Evolutionary conservation across 2,888 invertebrate genomes (phyloP).

Genomic region (Drosophila trichaetosa): DNA sequence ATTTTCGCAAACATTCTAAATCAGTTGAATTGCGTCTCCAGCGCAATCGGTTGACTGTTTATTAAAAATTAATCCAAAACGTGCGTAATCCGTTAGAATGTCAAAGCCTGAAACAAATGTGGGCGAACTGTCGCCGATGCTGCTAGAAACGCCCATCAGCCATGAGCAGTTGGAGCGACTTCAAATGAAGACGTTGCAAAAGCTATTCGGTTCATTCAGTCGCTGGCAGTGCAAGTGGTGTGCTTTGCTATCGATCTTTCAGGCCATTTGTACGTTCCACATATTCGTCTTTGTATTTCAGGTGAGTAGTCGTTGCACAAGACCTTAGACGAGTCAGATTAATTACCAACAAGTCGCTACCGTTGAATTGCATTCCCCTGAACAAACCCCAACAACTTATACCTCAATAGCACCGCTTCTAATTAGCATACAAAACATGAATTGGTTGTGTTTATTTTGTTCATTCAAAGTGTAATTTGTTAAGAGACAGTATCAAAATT

Average conservation of each 20-base stretch:
- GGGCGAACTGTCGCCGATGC: constrained; percentile 64
- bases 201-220: constrained; percentile 86
- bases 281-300: constrained; percentile 87
- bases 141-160: constrained; percentile 27
- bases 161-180: constrained; percentile 63
- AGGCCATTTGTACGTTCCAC: constrained; percentile 88
- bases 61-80: constrained; percentile 1
- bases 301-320: constrained; percentile 71
- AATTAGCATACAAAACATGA: not conserved
- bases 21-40: constrained; percentile 65
- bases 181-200: constrained; percentile 69
- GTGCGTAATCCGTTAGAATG: constrained; percentile 38
- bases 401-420: not conserved
- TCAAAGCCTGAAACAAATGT: constrained; percentile 29
- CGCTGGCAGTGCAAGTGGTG: constrained; percentile 87
- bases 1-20: constrained; percentile 52
- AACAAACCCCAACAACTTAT: constrained; percentile 10
- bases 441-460: not conserved
- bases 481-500: constrained; percentile 10
- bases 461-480: constrained; percentile 2
- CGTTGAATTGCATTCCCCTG: constrained; percentile 3
- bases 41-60: constrained; percentile 59
- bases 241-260: constrained; percentile 87
- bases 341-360: constrained; percentile 13
- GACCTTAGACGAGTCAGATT: constrained; percentile 42